A percentile compares a stretch with the other conserved stretches of the same genome.
These are phyloP conservation scores for Candoia aspera DNA, from an alignment of 2,113 vertebrate species.

Conservation along the genomic window DNA sequence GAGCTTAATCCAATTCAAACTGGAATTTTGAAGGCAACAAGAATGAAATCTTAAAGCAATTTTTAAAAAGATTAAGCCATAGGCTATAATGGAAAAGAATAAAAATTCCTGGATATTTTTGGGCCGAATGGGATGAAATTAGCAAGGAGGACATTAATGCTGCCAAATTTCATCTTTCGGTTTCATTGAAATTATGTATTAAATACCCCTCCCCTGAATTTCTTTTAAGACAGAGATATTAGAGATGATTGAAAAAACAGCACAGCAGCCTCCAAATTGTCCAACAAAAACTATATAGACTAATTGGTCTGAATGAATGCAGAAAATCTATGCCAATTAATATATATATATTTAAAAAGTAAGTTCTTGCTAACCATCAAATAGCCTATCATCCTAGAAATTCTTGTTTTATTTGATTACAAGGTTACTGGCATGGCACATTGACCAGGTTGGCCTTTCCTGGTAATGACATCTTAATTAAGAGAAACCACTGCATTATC, in stretches of 20 bases:
- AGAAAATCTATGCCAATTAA: not conserved
- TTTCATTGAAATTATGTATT: not conserved
- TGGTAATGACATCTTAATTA: not conserved
- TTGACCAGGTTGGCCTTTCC: not conserved
- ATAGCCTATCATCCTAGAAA: not conserved
- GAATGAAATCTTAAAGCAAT: not conserved
- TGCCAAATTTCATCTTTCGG: not conserved
- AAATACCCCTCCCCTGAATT: not conserved
- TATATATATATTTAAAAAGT: not conserved
- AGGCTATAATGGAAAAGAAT: not conserved
- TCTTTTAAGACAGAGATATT: not conserved
- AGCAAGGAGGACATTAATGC: not conserved
- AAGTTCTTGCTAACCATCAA: not conserved
- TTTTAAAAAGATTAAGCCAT: not conserved
- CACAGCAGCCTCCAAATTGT: not conserved
- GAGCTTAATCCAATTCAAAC: not conserved
- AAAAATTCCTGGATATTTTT: not conserved
- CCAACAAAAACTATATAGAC: not conserved
- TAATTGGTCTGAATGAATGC: not conserved
- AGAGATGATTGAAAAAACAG: not conserved
- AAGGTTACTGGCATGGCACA: not conserved
- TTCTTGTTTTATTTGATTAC: not conserved
- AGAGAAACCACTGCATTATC: not conserved
- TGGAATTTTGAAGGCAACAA: not conserved
- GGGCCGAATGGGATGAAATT: not conserved